phyloP scores from a whole-genome alignment of 2,797 vertebrate species.

The Pipistrellus pipistrellus region DNA sequence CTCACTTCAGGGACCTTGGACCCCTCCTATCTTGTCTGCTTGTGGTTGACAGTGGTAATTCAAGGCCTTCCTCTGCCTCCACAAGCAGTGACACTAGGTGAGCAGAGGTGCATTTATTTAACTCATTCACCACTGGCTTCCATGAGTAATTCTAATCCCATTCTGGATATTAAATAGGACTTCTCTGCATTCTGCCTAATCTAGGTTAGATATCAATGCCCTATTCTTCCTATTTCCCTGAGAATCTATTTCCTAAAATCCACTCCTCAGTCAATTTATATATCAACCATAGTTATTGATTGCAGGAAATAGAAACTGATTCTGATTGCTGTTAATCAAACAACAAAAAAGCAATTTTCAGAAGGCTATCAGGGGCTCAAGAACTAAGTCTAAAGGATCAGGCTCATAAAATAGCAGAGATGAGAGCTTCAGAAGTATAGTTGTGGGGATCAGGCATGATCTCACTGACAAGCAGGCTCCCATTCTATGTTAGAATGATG shows the following conservation, averaged over 20 bases:
- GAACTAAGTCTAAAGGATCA: slow-evolving; percentile 41
- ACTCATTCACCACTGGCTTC: neutral
- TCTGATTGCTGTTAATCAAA: neutral
- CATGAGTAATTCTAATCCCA: neutral
- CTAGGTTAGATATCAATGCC: neutral
- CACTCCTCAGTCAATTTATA: neutral
- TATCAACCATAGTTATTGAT: neutral
- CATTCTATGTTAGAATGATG: neutral
- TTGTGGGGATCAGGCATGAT: neutral
- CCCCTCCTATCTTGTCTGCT: neutral
- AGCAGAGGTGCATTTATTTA: neutral
- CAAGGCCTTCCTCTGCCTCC: neutral
- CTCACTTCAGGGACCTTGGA: neutral
- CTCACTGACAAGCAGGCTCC: neutral
- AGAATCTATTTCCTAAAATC: neutral
- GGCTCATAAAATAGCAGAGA: neutral
- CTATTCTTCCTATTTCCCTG: neutral
- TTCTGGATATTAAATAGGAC: neutral
- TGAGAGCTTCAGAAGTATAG: neutral
- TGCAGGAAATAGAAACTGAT: neutral
- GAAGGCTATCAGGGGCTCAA: neutral
- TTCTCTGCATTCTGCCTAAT: neutral
- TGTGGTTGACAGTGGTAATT: neutral
- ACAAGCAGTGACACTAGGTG: neutral
- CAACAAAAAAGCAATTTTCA: neutral